These are phyloP conservation scores for Pseudolycoriella hygida DNA, from an alignment of 2,888 invertebrate species.

Conservation along the genomic window DNA sequence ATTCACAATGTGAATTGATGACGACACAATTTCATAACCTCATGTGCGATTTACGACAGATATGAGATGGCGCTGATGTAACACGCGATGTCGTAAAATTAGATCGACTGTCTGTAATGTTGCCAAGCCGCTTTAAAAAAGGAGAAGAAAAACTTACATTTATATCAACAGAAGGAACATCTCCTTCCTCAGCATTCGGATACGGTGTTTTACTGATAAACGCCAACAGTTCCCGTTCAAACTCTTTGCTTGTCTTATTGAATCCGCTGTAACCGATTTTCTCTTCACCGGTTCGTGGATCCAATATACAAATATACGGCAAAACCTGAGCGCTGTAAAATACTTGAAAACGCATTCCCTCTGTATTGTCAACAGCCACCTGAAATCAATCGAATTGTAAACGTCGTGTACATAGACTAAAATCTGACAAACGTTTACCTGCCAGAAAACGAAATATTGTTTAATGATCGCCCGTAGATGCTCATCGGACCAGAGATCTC, in stretches of 20 bases:
- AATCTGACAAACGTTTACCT: constrained; percentile 24
- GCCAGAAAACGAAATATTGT: constrained; percentile 50
- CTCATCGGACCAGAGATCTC: constrained; percentile 49
- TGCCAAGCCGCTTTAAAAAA: too few relatives aligned
- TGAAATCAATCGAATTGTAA: constrained; percentile 7
- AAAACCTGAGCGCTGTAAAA: constrained; percentile 42
- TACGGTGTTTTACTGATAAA: constrained; percentile 4
- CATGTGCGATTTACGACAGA: too few relatives aligned
- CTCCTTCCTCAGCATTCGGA: constrained; percentile 5
- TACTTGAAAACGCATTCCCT: constrained; percentile 42
- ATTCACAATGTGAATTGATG: too few relatives aligned
- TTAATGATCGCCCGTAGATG: constrained; percentile 40
- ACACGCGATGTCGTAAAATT: too few relatives aligned
- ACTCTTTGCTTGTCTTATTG: constrained; percentile 5
- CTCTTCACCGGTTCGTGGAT: constrained; percentile 47
- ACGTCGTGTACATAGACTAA: too few relatives aligned
- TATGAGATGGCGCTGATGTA: too few relatives aligned
- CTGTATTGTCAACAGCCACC: constrained; percentile 29
- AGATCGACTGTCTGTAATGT: too few relatives aligned
- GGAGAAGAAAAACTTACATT: not conserved
- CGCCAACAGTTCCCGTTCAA: constrained; percentile 1
- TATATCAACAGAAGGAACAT: not conserved
- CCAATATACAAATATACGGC: constrained; percentile 46
- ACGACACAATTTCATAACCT: too few relatives aligned
- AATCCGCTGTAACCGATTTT: constrained; percentile 18